phyloP scores from a whole-genome alignment of 2,797 vertebrate species.

The Poecile montanus region DNA sequence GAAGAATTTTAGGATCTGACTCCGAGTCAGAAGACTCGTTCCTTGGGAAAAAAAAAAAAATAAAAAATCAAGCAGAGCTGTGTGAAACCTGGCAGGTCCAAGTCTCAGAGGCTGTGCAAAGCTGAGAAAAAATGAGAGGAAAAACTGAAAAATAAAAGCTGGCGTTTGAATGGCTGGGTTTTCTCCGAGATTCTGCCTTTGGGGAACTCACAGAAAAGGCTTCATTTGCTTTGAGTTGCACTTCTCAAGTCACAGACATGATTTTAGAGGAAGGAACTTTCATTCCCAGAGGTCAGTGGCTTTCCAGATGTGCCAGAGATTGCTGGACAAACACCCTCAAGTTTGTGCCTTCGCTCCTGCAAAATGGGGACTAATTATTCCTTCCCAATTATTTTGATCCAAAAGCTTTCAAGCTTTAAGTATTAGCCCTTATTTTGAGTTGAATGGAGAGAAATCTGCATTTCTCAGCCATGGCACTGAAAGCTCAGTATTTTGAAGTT shows the following conservation, averaged over 20 bases:
- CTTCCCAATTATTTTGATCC: neutral
- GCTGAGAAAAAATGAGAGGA: neutral
- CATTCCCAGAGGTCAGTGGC: neutral
- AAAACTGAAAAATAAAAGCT: neutral
- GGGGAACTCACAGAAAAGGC: neutral
- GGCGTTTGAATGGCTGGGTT: neutral
- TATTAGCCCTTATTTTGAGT: neutral
- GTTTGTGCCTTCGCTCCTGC: neutral
- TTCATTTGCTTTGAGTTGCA: neutral
- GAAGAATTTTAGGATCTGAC: constrained; percentile 23
- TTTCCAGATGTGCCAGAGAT: neutral
- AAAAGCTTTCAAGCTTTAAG: neutral
- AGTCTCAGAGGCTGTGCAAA: neutral
- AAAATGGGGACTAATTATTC: neutral
- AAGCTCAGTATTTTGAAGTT: neutral
- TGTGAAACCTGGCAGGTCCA: neutral
- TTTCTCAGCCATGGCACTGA: neutral
- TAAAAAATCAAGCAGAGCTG: neutral
- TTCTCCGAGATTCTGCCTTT: neutral
- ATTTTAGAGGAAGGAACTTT: neutral
- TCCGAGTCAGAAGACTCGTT: neutral
- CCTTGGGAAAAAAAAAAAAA: neutral
- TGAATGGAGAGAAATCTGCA: neutral
- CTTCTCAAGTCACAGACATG: rapidly evolving
- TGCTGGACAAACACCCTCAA: neutral